These are phyloP conservation scores for Drosophila pseudotakahashii DNA, from an alignment of 2,888 invertebrate species.

Conservation along the genomic window DNA sequence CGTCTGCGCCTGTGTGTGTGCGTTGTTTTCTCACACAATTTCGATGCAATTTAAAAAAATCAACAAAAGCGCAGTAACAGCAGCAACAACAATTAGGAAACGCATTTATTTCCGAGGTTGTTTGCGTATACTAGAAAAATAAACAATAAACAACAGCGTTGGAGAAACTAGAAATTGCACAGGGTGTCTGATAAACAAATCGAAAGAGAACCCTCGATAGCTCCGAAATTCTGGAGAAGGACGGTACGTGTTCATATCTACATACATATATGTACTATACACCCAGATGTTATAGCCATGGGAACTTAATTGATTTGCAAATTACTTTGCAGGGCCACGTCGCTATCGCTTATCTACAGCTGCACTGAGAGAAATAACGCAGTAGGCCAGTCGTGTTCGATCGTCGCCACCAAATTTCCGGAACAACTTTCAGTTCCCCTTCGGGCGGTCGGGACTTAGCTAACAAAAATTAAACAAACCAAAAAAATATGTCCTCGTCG, in stretches of 20 bases:
- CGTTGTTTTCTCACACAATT: constrained; percentile 38
- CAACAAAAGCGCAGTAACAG: constrained; percentile 41
- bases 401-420: neutral
- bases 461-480: constrained; percentile 45
- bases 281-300: constrained; percentile 10
- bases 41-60: constrained; percentile 42
- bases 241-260: constrained; percentile 14
- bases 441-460: constrained; percentile 26
- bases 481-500: constrained; percentile 64
- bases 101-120: constrained; percentile 20
- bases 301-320: constrained; percentile 33
- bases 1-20: constrained; percentile 20
- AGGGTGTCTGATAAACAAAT: constrained; percentile 26
- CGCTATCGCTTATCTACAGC: constrained; percentile 31
- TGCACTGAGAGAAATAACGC: constrained; percentile 13
- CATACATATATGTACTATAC: neutral
- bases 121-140: constrained; percentile 11
- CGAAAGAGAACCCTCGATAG: constrained; percentile 3
- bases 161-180: constrained; percentile 12
- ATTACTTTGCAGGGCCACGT: constrained; percentile 31
- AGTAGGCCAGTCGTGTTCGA: neutral
- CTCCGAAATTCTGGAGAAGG: constrained; percentile 21
- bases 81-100: constrained; percentile 16
- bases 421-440: constrained; percentile 31
- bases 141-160: constrained; percentile 12